Evolutionary conservation across 2,888 invertebrate species (phyloP).

Genomic region (Anagyrus pseudococci): DNA sequence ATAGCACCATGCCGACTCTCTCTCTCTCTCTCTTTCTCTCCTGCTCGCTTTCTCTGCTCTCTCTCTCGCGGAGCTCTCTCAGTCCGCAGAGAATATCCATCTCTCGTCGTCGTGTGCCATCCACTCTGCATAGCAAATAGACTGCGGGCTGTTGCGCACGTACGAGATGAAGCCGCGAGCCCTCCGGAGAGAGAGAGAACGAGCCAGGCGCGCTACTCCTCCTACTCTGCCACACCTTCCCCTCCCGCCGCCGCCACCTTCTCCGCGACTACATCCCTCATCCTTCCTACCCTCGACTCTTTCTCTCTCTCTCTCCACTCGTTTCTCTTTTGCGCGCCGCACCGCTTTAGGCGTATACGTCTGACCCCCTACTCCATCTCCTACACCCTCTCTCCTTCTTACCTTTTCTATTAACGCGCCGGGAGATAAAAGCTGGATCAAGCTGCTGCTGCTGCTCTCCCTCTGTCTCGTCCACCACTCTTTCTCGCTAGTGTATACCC

Average conservation of each 20-base stretch:
- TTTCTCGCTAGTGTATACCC: too few relatives aligned
- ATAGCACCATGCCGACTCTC: too few relatives aligned
- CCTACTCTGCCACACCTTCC: too few relatives aligned
- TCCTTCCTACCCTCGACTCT: too few relatives aligned
- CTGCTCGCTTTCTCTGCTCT: too few relatives aligned
- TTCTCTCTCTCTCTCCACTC: not conserved
- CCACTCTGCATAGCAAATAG: conserved; percentile 48
- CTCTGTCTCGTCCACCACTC: too few relatives aligned
- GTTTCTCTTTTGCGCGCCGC: not conserved
- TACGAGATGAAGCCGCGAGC: not conserved
- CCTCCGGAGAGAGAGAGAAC: not conserved
- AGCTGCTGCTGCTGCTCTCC: too few relatives aligned
- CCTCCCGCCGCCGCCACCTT: too few relatives aligned
- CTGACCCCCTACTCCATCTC: too few relatives aligned
- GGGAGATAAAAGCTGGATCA: not conserved
- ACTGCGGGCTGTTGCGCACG: conserved; percentile 26
- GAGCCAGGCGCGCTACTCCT: not conserved
- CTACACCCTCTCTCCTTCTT: too few relatives aligned
- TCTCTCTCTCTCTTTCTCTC: too few relatives aligned
- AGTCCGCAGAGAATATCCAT: conserved; percentile 44
- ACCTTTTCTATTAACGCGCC: conserved; percentile 13
- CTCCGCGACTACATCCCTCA: too few relatives aligned
- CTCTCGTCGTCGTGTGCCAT: conserved; percentile 39
- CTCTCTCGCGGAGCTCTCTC: conserved; percentile 24
- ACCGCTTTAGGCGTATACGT: not conserved